A percentile compares a stretch with the other conserved stretches of the same genome.
These are phyloP conservation scores for Nomada ferruginata DNA, from an alignment of 2,888 invertebrate species.

Conservation along the genomic window DNA sequence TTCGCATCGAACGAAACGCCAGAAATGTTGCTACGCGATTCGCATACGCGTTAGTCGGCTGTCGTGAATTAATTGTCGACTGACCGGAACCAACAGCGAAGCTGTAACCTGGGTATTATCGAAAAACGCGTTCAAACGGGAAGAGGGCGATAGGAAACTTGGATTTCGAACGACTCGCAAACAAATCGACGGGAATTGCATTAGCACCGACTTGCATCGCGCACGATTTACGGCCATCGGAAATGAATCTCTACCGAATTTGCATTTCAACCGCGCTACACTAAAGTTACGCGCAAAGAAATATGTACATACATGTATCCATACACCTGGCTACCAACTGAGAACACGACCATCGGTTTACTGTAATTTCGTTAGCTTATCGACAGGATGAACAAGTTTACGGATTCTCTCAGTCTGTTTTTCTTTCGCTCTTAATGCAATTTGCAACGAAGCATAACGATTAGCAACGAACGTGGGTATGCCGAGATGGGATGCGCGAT, in stretches of 20 bases:
- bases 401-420: no score
- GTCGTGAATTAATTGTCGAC: background rate
- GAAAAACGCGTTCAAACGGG: no score
- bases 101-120: background rate
- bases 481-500: no score
- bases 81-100: background rate
- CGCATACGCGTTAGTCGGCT: background rate
- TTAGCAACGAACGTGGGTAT: no score
- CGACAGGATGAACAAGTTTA: no score
- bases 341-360: no score
- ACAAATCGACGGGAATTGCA: constrained; percentile 60
- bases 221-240: constrained; percentile 56
- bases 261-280: constrained; percentile 6
- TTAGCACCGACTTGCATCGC: constrained; percentile 58
- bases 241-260: constrained; percentile 24
- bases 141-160: background rate
- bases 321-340: no score
- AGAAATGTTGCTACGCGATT: background rate
- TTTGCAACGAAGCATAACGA: no score
- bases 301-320: no score
- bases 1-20: background rate
- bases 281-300: background rate
- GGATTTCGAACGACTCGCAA: constrained; percentile 19
- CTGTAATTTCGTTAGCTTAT: no score
- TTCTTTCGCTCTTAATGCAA: no score